Base-by-base conservation (phyloP, 2,113 vertebrate species). In the Hypanus sabinus region DNA sequence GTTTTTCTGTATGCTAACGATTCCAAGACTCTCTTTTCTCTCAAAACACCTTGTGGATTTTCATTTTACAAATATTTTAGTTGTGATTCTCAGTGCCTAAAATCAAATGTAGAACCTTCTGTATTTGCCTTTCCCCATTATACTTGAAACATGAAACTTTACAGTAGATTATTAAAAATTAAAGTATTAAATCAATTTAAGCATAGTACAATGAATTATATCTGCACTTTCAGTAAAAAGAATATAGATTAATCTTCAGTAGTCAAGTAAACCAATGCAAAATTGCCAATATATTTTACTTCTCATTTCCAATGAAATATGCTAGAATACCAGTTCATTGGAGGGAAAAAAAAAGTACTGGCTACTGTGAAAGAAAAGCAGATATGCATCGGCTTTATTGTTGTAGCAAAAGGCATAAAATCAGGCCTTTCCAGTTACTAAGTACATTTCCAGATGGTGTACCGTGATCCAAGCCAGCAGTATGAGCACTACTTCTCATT, bases 381-480 rank as follows among this genome's bases (percentile, higher is more conserved):
- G 16, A 2, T 20, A 65, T 30, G 33, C 33, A 4, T 11, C 3
- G 2, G 5, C 2, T 79, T 79, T 79, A 79, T 79, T 79, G 33
- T n/a, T 79, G n/a, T 76, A 76, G 75, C 9, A n/a, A 76, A n/a
- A 79, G 18, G n/a, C 3, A 57, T 60, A 7, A 12, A 30, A 90
- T 65, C 60, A 65, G 60, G 60, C 5, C 22, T 18, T 65, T 33
- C 85, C 30, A 65, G 30, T 88, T 68, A 88, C 27, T 88, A 90
- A n/a, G 14, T 65, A n/a, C 30, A 65, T 33, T 90, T 90, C 85
- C 85, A 90, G 60, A 62, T 88, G 83, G 83, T 62, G 83, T 27
- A 88, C 12, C 18, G 83, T 11, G 55, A 30, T 62, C 57, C 83
- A 83, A 9, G 38, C 38, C 80, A 24, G 38, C 22, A 62, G 1